Evolutionary conservation across 2,797 vertebrate species (phyloP).

Genomic region (Erpetoichthys calabaricus): DNA sequence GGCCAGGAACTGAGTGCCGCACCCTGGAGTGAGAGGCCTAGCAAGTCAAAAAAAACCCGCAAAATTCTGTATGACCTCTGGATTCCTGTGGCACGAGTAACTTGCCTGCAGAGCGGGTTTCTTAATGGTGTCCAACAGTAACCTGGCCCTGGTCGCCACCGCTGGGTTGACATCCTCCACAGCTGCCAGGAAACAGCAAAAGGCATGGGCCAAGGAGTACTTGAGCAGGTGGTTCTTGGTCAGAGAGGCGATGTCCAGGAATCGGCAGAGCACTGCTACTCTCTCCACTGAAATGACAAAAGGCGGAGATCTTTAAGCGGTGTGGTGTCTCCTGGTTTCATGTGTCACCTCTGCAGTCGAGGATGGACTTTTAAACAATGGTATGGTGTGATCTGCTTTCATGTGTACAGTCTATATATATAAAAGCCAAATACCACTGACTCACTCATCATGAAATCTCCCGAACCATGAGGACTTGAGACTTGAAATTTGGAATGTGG

Average conservation of each 20-base stretch:
- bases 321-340: no score
- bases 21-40: no score
- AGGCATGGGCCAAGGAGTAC: slow-evolving; percentile 87
- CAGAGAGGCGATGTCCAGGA: slow-evolving; percentile 90
- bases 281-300: slow-evolving; percentile 70
- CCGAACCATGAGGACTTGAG: no score
- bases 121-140: slow-evolving; percentile 91
- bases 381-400: no score
- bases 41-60: background rate
- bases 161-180: slow-evolving; percentile 96
- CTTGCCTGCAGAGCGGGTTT: slow-evolving; percentile 82
- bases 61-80: no score
- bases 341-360: no score
- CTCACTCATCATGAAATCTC: no score
- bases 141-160: slow-evolving; percentile 84
- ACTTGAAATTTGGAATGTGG: no score
- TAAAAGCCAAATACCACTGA: no score
- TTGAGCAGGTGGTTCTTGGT: slow-evolving; percentile 94
- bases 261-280: slow-evolving; percentile 88
- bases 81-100: background rate
- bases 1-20: no score
- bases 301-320: background rate
- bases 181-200: slow-evolving; percentile 91
- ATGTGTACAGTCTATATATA: no score
- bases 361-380: no score